Percentiles rank a stretch among this genome's conserved stretches.
These are phyloP conservation scores for Eremophila alpestris DNA, from an alignment of 2,797 vertebrate species.

Conservation along the genomic window DNA sequence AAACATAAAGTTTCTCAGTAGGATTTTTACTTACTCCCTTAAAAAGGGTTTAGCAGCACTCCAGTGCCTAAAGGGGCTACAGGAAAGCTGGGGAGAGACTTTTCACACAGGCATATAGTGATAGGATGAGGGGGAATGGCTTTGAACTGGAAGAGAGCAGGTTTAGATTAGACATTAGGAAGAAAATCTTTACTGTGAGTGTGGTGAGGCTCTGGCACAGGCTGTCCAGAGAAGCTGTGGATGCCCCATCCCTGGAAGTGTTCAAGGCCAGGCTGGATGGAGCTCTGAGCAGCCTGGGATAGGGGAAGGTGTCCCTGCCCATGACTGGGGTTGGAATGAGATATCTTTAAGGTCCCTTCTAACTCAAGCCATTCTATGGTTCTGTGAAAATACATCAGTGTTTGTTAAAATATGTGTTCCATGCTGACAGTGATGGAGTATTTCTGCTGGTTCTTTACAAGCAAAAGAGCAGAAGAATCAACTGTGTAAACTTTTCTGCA, in stretches of 20 bases:
- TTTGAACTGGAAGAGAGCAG: neutral
- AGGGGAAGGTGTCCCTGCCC: neutral
- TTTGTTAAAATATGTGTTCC: neutral
- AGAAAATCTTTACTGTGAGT: neutral
- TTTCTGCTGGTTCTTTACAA: neutral
- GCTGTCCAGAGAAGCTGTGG: neutral
- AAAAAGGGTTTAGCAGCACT: neutral
- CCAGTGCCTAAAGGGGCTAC: neutral
- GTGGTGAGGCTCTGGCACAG: neutral
- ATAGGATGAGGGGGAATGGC: neutral
- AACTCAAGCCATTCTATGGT: neutral
- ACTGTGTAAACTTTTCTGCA: neutral
- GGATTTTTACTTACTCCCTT: neutral
- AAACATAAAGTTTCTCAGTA: neutral
- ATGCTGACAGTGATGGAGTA: neutral
- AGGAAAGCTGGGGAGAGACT: neutral
- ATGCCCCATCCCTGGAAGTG: neutral
- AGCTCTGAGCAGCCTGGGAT: neutral
- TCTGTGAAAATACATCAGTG: neutral
- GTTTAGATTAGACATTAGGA: neutral
- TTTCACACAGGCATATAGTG: neutral
- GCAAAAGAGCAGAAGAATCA: neutral
- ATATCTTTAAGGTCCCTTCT: neutral
- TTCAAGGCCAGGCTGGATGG: neutral
- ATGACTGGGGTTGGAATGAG: neutral